phyloP scores from a whole-genome alignment of 2,888 invertebrate genomes.

The Herminia tarsipennalis region DNA sequence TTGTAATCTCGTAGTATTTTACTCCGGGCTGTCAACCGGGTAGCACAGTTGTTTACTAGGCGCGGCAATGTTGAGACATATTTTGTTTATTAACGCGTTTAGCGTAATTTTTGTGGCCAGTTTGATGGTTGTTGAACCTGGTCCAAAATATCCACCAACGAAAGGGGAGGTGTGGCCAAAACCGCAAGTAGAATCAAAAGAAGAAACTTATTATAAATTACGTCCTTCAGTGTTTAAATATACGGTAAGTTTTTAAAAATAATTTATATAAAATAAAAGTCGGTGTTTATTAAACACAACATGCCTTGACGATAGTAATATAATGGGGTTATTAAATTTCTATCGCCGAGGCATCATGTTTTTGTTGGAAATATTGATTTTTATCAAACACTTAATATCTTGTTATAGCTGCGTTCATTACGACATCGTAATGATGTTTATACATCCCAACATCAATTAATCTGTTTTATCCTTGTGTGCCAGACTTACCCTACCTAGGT shows the following conservation, averaged over 20 bases:
- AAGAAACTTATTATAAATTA: constrained; percentile 73
- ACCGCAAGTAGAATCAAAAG: constrained; percentile 82
- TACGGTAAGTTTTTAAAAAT: constrained; percentile 62
- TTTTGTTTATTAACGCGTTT: constrained; percentile 36
- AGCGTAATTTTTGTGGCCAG: constrained; percentile 39
- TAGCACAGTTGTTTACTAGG: constrained; percentile 15
- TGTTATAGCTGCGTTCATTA: not conserved
- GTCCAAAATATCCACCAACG: constrained; percentile 48
- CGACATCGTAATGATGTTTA: not conserved
- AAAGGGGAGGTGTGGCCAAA: constrained; percentile 89
- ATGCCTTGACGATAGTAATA: too few relatives aligned
- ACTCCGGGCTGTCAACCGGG: constrained; percentile 24
- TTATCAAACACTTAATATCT: not conserved
- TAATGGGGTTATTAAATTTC: too few relatives aligned
- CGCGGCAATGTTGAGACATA: constrained; percentile 47
- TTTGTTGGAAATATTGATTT: constrained; percentile 47
- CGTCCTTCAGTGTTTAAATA: constrained; percentile 80
- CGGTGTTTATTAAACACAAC: too few relatives aligned
- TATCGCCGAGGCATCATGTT: not conserved
- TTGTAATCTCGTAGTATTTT: too few relatives aligned
- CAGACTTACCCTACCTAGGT: too few relatives aligned
- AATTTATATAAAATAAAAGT: not conserved
- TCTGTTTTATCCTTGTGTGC: too few relatives aligned
- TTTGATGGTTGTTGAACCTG: constrained; percentile 34
- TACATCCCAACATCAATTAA: not conserved